Evolutionary conservation across 2,113 vertebrate genomes (phyloP), one percentile per base, ranked within the genome.

Genomic region (Erythrocercus mccallii): DNA sequence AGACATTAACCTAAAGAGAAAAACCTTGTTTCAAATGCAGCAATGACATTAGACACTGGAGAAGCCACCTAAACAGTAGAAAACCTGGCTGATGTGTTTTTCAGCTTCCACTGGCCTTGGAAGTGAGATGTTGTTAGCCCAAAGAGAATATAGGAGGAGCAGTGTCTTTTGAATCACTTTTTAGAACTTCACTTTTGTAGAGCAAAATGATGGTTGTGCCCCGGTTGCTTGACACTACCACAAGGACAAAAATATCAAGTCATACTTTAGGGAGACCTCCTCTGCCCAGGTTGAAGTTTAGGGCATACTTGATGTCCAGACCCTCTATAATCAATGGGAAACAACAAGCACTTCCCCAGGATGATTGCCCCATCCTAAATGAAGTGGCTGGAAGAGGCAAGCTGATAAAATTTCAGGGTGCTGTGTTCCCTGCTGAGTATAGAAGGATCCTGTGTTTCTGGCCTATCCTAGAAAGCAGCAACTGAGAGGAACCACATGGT

Each of bases 171-270:
- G 9, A 45, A 45, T 51, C 28, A 9, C 38, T 62, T 73, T 51
- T 33, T 35, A 64, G 15, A 21, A 58, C 15, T 18, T 83, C 30
- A 25, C 9, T 51, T 17, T 24, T 71, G 9, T 14, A 37, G 38
- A 70, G 10, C 8, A 64, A 44, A 91, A n/a, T 6, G 2, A 31
- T 70, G 44, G 4, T 17, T 66, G 72, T 87, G 60, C 11, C 21
- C 53, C 0, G 1, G 4, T 10, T 5, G 0, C 35, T 60, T 58
- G 81, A 58, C 0, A 3, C n/a, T 21, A 12, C 35, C n/a, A 58
- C 19, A 57, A 81, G 35, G 62, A 69, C 14, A 72, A 45, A 17
- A 72, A 28, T 11, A 40, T 12, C 12, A 45, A 22, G 8, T 47
- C 11, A 24, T 48, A 20, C 7, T 53, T 65, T 18, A 57, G 31